Evolutionary conservation across 2,113 vertebrate species (phyloP).

Genomic region (Syngnathus floridae): DNA sequence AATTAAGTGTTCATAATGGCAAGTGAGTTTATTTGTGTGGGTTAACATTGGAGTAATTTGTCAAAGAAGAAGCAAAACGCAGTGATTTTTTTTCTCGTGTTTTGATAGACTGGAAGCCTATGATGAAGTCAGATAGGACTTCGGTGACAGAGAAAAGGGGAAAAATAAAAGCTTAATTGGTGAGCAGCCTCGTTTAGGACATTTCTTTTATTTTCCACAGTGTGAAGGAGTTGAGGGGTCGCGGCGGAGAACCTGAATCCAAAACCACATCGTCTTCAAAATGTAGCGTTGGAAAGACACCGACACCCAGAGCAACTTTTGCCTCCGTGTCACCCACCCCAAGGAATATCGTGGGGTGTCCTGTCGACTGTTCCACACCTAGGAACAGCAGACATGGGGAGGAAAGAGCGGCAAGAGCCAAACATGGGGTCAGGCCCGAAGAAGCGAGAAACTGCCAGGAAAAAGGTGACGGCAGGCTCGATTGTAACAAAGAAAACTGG

Average conservation of each 20-base stretch:
- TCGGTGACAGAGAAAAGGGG: no score
- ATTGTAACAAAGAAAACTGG: conserved; percentile 17
- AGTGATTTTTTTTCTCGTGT: background rate
- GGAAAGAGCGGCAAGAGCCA: conserved; percentile 20
- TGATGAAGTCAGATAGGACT: no score
- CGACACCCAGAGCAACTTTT: conserved; percentile 25
- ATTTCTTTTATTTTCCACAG: conserved; percentile 62
- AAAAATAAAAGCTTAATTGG: background rate
- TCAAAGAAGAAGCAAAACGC: background rate
- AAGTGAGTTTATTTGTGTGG: background rate
- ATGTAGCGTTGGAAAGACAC: conserved; percentile 58
- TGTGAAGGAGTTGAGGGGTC: conserved; percentile 84
- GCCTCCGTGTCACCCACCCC: conserved; percentile 33
- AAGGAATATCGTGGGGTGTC: conserved; percentile 21
- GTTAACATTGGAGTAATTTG: background rate
- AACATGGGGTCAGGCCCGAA: conserved; percentile 37
- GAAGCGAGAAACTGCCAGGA: conserved; percentile 45
- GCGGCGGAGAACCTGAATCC: conserved; percentile 45
- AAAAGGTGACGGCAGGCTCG: conserved; percentile 9
- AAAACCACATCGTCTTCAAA: conserved; percentile 65
- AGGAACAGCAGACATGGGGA: conserved; percentile 36
- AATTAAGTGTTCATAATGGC: conserved; percentile 51
- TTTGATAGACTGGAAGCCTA: background rate
- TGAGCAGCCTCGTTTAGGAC: background rate
- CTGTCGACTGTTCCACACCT: conserved; percentile 68